A percentile compares a stretch with the other conserved stretches of the same genome.
phyloP scores from a whole-genome alignment of 1,140 invertebrate species.

The Agrypnia vestita region DNA sequence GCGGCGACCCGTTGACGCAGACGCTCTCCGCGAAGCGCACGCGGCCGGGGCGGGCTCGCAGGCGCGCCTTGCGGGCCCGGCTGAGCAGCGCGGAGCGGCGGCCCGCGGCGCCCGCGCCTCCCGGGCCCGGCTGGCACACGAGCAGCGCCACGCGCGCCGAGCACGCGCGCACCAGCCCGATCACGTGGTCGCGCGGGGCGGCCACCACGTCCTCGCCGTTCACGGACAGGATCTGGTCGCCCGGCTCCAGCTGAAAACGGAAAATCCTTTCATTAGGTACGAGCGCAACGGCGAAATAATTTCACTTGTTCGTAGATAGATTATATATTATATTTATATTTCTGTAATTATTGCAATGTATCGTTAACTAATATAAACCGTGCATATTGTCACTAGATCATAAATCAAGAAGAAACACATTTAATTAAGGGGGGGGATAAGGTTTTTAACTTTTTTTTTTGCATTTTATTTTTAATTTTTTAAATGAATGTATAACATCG shows the following conservation, averaged over 20 bases:
- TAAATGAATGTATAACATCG: too few relatives aligned
- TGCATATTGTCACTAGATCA: too few relatives aligned
- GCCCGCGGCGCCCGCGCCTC: constrained; percentile 70
- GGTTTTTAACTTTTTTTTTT: too few relatives aligned
- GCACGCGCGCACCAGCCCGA: constrained; percentile 89
- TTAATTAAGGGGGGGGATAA: too few relatives aligned
- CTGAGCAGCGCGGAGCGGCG: constrained; percentile 89
- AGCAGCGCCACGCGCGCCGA: constrained; percentile 82
- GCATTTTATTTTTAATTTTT: too few relatives aligned
- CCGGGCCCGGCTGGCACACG: constrained; percentile 86
- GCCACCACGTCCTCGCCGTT: constrained; percentile 92
- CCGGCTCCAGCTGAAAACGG: constrained; percentile 81
- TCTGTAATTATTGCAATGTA: too few relatives aligned
- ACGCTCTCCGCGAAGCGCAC: constrained; percentile 92
- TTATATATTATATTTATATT: too few relatives aligned
- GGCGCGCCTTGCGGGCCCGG: constrained; percentile 87
- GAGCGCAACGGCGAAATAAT: too few relatives aligned
- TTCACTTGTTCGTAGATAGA: too few relatives aligned
- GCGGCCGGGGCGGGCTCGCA: constrained; percentile 86
- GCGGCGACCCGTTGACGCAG: constrained; percentile 86
- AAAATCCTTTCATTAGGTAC: background rate
- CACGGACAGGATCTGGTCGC: constrained; percentile 91
- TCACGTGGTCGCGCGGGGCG: constrained; percentile 90
- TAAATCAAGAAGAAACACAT: too few relatives aligned
- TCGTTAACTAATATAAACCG: too few relatives aligned